Evolutionary conservation across 2,797 vertebrate genomes (phyloP).

Genomic region (Onychomys leucogaster): DNA sequence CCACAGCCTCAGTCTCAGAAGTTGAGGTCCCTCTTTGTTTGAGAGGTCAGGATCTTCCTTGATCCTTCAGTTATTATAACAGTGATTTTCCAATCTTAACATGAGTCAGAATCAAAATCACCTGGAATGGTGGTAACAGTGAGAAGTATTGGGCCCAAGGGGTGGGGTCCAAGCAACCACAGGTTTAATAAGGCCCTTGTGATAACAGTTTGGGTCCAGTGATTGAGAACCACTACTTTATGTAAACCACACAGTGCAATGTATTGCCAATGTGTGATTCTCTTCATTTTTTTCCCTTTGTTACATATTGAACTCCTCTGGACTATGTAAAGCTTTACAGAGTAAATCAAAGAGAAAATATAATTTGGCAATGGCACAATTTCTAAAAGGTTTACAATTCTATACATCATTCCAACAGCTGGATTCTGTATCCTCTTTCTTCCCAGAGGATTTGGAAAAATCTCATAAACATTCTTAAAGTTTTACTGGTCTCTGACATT

Average conservation of each 20-base stretch:
- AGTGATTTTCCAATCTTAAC: conserved; percentile 3
- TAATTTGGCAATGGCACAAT: conserved; percentile 64
- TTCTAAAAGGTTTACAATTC: conserved; percentile 70
- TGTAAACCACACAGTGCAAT: neutral
- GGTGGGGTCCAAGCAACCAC: neutral
- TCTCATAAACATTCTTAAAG: conserved; percentile 65
- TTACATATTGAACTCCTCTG: conserved; percentile 20
- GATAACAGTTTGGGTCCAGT: neutral
- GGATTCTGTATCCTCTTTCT: conserved; percentile 59
- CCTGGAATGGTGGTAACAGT: neutral
- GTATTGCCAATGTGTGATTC: neutral
- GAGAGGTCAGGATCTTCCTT: neutral
- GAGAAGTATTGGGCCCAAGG: neutral
- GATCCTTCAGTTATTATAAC: neutral
- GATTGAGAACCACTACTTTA: conserved; percentile 4
- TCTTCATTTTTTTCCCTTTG: conserved; percentile 34
- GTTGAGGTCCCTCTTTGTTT: neutral
- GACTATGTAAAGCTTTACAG: conserved; percentile 35
- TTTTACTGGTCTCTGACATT: neutral
- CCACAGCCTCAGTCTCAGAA: neutral
- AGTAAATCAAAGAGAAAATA: conserved; percentile 72
- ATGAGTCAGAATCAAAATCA: neutral
- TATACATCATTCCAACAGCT: conserved; percentile 62
- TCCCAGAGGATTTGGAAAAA: conserved; percentile 61
- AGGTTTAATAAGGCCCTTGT: neutral